Conservation (phyloP, 35 echinoderm and acorn worm species). For the Heliocidaris erythrogramma region DNA sequence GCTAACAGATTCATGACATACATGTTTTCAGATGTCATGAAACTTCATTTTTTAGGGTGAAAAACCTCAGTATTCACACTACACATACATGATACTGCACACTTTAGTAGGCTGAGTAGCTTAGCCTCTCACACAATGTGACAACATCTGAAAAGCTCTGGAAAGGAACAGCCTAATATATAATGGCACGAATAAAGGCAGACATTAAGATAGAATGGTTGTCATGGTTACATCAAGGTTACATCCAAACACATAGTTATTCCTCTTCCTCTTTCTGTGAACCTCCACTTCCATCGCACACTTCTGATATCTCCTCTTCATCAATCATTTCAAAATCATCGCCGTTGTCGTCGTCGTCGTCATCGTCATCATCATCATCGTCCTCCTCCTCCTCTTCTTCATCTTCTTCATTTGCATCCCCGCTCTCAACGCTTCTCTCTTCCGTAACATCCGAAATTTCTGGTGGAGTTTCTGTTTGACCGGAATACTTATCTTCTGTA, state of each 20-base stretch:
- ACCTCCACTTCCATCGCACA: constrained; percentile 19
- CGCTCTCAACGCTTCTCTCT: not conserved
- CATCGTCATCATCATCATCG: constrained; percentile 9
- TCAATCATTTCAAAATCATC: constrained; percentile 51
- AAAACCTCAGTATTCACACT: not conserved
- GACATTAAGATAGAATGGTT: constrained; percentile 12
- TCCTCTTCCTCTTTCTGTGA: constrained; percentile 36
- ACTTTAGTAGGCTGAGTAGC: not conserved
- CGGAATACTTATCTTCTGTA: not conserved
- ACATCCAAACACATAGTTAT: not conserved
- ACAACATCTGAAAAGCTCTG: not conserved
- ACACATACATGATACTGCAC: not conserved
- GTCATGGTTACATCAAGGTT: not conserved
- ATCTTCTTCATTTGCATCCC: not conserved
- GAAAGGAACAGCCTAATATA: not conserved
- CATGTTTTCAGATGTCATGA: not conserved
- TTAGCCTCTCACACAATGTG: not conserved
- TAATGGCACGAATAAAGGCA: constrained; percentile 10
- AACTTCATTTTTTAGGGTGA: not conserved
- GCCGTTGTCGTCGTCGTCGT: not conserved
- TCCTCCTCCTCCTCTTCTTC: not conserved
- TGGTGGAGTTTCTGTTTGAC: not conserved
- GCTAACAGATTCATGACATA: too few species aligned
- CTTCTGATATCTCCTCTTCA: constrained; percentile 36
- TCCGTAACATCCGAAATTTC: constrained; percentile 22